phyloP scores from a whole-genome alignment of 2,888 invertebrate genomes.

The Deilephila elpenor region DNA sequence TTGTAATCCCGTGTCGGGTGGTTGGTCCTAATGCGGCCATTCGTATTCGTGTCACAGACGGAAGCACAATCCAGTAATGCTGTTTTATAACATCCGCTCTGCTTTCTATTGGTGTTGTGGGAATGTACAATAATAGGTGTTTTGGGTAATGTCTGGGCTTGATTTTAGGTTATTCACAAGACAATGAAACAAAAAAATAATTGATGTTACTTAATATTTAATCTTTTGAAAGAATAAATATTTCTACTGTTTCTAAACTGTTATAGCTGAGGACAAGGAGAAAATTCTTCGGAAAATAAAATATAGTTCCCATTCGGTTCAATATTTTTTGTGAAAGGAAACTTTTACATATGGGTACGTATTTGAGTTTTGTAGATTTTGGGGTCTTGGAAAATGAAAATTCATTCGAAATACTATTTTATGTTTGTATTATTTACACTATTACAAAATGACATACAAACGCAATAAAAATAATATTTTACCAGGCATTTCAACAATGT shows the following conservation, averaged over 20 bases:
- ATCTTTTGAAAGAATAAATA: no score
- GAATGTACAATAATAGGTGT: constrained; percentile 41
- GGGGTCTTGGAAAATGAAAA: no score
- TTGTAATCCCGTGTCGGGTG: constrained; percentile 46
- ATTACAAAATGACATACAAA: background rate
- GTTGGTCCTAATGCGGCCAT: constrained; percentile 68
- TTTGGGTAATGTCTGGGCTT: constrained; percentile 15
- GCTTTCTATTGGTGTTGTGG: constrained; percentile 54
- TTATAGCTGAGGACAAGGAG: no score
- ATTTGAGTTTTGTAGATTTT: no score
- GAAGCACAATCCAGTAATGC: constrained; percentile 71
- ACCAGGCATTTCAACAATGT: background rate
- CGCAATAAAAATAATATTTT: background rate
- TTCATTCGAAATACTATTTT: no score
- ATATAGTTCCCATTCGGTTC: no score
- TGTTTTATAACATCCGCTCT: constrained; percentile 70
- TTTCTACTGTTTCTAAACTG: no score
- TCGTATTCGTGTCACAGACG: constrained; percentile 75
- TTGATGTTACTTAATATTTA: background rate
- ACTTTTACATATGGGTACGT: no score
- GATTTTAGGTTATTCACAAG: background rate
- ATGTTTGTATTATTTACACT: no score
- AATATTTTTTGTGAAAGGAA: no score
- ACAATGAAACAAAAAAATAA: background rate
- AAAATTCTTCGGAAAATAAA: no score